These are phyloP conservation scores for Phocides pigmalion DNA, from an alignment of 1,140 invertebrate species.

Conservation along the genomic window DNA sequence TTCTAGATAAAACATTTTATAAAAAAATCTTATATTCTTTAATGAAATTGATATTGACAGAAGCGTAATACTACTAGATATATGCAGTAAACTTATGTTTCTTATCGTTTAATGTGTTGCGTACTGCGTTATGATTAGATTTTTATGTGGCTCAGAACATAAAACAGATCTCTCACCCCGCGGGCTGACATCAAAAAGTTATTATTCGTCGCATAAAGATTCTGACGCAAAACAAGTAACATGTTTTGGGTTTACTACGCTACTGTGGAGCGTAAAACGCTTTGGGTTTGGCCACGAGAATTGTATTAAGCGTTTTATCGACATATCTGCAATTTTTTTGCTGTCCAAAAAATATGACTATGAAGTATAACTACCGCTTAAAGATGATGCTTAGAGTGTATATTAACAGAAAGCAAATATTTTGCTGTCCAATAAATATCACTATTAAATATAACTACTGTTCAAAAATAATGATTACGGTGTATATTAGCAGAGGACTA, in stretches of 20 bases:
- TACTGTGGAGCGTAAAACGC: constrained; percentile 40
- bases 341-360: no score
- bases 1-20: no score
- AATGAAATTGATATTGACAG: no score
- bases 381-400: no score
- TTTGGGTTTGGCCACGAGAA: constrained; percentile 27
- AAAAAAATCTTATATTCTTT: no score
- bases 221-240: constrained; percentile 60
- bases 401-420: no score
- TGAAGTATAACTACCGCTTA: no score
- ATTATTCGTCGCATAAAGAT: constrained; percentile 61
- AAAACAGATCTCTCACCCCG: constrained; percentile 38
- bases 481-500: no score
- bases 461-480: no score
- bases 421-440: no score
- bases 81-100: constrained; percentile 4
- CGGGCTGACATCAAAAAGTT: constrained; percentile 53
- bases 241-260: constrained; percentile 45
- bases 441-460: no score
- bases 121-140: constrained; percentile 19
- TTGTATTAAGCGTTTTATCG: neutral
- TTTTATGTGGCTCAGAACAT: constrained; percentile 29
- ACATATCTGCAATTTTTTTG: neutral
- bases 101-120: neutral
- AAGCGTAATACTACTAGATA: no score